A percentile compares a stretch with the other conserved stretches of the same genome.
Evolutionary conservation across 2,113 vertebrate species (phyloP).

Genomic region (Eudyptes chrysolophus): DNA sequence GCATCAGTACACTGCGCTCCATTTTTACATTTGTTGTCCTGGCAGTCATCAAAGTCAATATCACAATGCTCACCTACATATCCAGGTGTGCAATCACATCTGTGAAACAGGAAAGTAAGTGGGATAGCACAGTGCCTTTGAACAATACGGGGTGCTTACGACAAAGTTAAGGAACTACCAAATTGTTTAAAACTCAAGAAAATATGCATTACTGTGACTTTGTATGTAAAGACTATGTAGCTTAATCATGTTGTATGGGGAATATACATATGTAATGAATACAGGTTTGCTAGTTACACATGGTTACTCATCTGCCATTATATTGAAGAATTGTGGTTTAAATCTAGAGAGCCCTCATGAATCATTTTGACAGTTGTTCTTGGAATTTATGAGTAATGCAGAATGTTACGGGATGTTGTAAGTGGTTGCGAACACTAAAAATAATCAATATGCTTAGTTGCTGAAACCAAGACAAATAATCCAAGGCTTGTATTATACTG

Average conservation of each 20-base stretch:
- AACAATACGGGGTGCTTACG: not conserved
- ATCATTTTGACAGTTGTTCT: conserved; percentile 10
- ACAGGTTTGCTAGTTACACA: not conserved
- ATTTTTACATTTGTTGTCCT: conserved; percentile 94
- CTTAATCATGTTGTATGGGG: not conserved
- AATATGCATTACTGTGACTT: not conserved
- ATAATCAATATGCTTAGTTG: not conserved
- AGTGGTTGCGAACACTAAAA: not conserved
- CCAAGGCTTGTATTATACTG: not conserved
- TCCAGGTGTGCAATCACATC: conserved; percentile 96
- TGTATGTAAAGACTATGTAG: not conserved
- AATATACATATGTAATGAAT: not conserved
- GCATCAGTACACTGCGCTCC: conserved; percentile 93
- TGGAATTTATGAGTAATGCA: not conserved
- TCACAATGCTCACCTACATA: conserved; percentile 93
- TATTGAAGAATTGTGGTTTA: not conserved
- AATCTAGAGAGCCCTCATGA: not conserved
- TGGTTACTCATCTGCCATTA: not conserved
- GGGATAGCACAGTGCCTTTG: not conserved
- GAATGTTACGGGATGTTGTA: not conserved
- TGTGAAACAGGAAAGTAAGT: conserved; percentile 50
- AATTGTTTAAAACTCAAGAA: not conserved
- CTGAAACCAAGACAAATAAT: not conserved
- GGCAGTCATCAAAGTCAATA: conserved; percentile 90
- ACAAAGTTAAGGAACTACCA: not conserved